Base-by-base conservation (phyloP, 2,113 vertebrate species). In the Micromys minutus region DNA sequence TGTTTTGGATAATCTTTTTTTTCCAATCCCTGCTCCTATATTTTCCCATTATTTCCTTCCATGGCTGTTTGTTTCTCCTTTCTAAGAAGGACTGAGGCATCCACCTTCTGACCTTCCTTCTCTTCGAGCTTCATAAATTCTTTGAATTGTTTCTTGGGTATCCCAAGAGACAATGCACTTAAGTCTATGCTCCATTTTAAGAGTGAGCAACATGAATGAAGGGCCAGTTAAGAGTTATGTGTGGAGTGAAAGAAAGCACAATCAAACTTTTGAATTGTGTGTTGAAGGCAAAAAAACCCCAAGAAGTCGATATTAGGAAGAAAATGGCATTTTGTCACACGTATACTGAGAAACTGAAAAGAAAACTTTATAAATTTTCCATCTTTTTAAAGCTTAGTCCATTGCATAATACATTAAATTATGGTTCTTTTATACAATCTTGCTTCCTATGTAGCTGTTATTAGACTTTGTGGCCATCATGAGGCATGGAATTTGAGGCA, bases 401-500 rank as follows among this genome's bases (percentile, higher is more conserved):
- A 95, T 50, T 36, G 65, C 76, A 84, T 36, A 91, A 6, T 71
- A 93, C 22, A 71, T 76, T 9, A 74, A 67, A 72, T 89, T 74
- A 77, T 93, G 4, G 81, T 89, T 69, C n/a, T 81, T 72, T n/a
- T 74, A 50, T 80, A 39, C 57, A 34, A 39, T 90, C 13, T 81
- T 52, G n/a, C 13, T 87, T 95, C 26, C 47, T 86, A 42, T 96
- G 90, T 95, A 94, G 76, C 76, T 84, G 5, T 12, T 93, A 36
- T 96, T 96, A 96, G 69, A 76, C 42, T 96, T 93, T 91, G 57
- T 97, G 67, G 87, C 61, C 96, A 77, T 15, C 15, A 94, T 95
- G 97, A 98, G 97, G 84, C 79, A 92, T 65, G 71, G 92, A 94
- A 61, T 29, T 92, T 55, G 94, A 93, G 79, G 77, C 87, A 71